A percentile compares a stretch with the other conserved stretches of the same genome.
Evolutionary conservation across 2,113 vertebrate genomes (phyloP).

Genomic region (Nannobrachium achirus): DNA sequence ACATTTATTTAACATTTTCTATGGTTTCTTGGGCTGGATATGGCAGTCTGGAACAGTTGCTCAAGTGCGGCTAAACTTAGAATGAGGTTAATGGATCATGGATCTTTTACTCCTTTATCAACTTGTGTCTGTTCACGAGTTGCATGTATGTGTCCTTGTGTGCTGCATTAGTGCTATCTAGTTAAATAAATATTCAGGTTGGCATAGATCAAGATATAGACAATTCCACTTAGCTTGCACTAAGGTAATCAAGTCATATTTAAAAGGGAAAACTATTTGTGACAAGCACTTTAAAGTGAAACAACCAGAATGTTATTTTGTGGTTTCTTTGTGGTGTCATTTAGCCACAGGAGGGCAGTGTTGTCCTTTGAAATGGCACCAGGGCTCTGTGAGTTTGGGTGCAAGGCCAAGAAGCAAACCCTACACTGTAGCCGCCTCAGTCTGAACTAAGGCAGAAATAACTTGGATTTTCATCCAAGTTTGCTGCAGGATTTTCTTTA

Average conservation of each 20-base stretch:
- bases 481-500: no score
- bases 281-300: no score
- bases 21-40: no score
- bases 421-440: background rate
- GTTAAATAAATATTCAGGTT: no score
- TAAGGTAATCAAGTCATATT: background rate
- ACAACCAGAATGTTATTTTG: background rate
- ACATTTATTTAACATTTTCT: no score
- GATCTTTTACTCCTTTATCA: background rate
- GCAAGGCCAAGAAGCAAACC: background rate
- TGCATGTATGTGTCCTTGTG: background rate
- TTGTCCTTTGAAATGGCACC: conserved; percentile 55
- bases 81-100: background rate
- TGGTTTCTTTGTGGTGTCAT: conserved; percentile 6
- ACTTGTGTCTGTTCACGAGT: background rate
- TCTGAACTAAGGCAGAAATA: background rate
- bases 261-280: no score
- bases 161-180: background rate
- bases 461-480: background rate
- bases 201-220: no score
- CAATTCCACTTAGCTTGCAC: background rate
- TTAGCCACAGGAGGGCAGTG: conserved; percentile 69
- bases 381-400: background rate
- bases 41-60: no score
- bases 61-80: background rate